phyloP scores from a whole-genome alignment of 2,113 vertebrate genomes.

The Zosterops hypoxanthus region DNA sequence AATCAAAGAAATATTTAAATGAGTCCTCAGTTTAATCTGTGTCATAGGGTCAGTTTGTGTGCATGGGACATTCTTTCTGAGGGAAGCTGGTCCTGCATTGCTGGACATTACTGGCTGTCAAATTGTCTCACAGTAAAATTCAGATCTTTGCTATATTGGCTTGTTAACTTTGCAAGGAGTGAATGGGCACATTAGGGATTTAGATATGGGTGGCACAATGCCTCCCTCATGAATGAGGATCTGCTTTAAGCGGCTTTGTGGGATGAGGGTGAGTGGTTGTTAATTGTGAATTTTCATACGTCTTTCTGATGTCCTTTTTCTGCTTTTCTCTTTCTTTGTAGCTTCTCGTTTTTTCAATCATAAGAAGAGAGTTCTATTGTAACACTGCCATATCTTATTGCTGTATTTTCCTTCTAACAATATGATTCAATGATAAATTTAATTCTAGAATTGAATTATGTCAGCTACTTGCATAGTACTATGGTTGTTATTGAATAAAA shows the following conservation, averaged over 20 bases:
- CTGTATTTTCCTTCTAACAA: background rate
- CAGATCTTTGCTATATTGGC: background rate
- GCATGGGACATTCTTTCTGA: background rate
- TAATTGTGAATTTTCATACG: background rate
- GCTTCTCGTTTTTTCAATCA: background rate
- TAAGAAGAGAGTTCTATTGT: background rate
- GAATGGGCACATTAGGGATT: background rate
- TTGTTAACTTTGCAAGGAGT: background rate
- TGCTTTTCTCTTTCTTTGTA: background rate
- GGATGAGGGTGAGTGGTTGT: background rate
- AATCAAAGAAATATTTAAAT: constrained; percentile 20
- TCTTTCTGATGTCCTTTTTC: background rate
- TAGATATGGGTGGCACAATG: background rate
- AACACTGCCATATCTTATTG: background rate
- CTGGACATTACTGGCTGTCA: background rate
- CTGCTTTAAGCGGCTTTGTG: background rate
- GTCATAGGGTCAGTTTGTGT: background rate
- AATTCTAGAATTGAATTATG: background rate
- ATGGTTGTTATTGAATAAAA: background rate
- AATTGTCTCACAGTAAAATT: background rate
- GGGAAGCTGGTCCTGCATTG: background rate
- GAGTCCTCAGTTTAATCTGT: background rate
- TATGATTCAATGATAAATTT: background rate
- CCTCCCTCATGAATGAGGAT: background rate
- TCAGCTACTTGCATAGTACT: background rate